phyloP scores from a whole-genome alignment of 2,888 invertebrate species.

The Sinotaia quadrata region DNA sequence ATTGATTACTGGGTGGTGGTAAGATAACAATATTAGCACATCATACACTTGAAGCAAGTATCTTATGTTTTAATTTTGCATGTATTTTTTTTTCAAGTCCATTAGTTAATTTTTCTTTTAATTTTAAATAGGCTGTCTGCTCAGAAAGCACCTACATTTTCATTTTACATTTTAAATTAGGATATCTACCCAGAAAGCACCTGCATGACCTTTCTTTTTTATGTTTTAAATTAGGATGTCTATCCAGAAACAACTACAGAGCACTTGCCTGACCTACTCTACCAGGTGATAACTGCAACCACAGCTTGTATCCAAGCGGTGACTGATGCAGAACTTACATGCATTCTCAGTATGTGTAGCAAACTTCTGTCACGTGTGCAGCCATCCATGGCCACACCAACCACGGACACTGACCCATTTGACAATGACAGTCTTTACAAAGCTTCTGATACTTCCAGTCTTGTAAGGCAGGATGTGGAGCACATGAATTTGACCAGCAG shows the following conservation, averaged over 20 bases:
- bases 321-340: conserved; percentile 78
- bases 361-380: conserved; percentile 84
- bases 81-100: no score
- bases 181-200: no score
- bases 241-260: conserved; percentile 84
- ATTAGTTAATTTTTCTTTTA: no score
- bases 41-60: no score
- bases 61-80: no score
- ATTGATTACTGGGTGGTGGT: no score
- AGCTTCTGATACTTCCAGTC: not conserved
- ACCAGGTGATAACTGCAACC: conserved; percentile 79
- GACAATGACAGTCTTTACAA: conserved; percentile 15
- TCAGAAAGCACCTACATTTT: no score
- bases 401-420: conserved; percentile 11
- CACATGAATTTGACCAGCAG: not conserved
- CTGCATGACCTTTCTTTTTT: no score
- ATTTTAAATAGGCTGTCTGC: no score
- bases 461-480: not conserved
- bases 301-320: conserved; percentile 72
- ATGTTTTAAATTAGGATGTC: conserved; percentile 76
- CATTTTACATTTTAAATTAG: no score
- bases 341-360: conserved; percentile 80
- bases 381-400: conserved; percentile 73
- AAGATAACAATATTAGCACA: no score
- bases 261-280: conserved; percentile 83